Base-by-base conservation (phyloP, 2,888 invertebrate genomes). In the Piscicola geometra region DNA sequence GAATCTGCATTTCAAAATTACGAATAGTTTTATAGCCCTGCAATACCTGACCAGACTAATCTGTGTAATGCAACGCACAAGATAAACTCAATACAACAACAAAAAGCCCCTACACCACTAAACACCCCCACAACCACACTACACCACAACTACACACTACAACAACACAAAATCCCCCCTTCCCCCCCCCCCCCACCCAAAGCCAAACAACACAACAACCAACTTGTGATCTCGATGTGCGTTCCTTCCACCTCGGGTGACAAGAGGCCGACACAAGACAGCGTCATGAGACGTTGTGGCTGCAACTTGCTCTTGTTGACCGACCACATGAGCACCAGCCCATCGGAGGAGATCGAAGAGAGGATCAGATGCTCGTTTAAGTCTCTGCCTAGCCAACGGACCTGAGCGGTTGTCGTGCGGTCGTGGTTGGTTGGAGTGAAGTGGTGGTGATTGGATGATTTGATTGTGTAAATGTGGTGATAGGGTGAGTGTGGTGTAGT, bases 311-410 rank as follows among this genome's bases (percentile, higher is more conserved):
- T 73, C 64, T 86, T 86, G 30, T 86, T 82, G 36, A 87, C 81
- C 15, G 85, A 84, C 87, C 87, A 88, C 83, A 92, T 91, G 79
- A 92, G 92, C 79, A 96, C 91, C 81, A 91, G 89, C 0, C 96
- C 95, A 86, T 96, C 96, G 0, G 91, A 90, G 0, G 93, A 92
- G 32, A 94, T 91, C 0, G 95, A 94, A 86, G 90, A 94, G 87
- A 96, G 95, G 76, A 93, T 92, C 69, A 93, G 89, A 84, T 95
- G 94, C 18, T 93, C 94, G 83, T 96, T 95, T 56, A 92, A 90
- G 80, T 94, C 89, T 82, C 95, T 93, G 1, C 90, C 90, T 12
- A 92, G 93, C 96, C 96, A 96, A 81, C 91, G 90, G 0, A 95
- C 90, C 92, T 78, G 66, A 41, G 41, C 5, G 5, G 41, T 5